Conservation (phyloP, 2,888 invertebrate genomes). For the Selenia dentaria region DNA sequence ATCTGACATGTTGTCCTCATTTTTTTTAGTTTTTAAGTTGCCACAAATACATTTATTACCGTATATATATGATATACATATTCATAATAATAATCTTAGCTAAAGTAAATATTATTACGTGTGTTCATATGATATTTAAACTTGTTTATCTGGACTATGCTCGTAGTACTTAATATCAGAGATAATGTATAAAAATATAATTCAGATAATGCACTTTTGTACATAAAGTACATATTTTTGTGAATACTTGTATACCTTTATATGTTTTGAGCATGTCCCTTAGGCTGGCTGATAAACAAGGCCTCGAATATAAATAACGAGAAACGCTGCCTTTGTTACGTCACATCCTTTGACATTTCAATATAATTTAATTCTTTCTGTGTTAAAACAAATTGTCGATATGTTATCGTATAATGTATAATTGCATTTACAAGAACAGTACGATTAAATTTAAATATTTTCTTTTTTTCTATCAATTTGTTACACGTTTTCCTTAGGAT, state of each 20-base stretch:
- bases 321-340: no score
- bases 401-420: no score
- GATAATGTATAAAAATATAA: neutral
- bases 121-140: slow-evolving; percentile 30
- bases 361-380: neutral
- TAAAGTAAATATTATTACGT: slow-evolving; percentile 24
- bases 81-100: slow-evolving; percentile 23
- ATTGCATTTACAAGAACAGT: no score
- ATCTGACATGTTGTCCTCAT: slow-evolving; percentile 15
- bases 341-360: neutral
- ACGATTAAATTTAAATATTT: neutral
- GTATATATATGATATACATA: slow-evolving; percentile 15
- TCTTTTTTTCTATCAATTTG: no score
- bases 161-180: slow-evolving; percentile 23
- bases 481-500: no score
- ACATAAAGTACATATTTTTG: slow-evolving; percentile 14
- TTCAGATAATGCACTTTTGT: slow-evolving; percentile 4
- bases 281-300: neutral
- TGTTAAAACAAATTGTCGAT: no score
- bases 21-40: slow-evolving; percentile 22
- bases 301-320: neutral
- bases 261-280: slow-evolving; percentile 15
- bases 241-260: neutral
- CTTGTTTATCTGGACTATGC: slow-evolving; percentile 24
- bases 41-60: slow-evolving; percentile 22